Evolutionary conservation across 1,140 invertebrate species (phyloP), one percentile per base, ranked within the genome.

Genomic region (Bombus terrestris): DNA sequence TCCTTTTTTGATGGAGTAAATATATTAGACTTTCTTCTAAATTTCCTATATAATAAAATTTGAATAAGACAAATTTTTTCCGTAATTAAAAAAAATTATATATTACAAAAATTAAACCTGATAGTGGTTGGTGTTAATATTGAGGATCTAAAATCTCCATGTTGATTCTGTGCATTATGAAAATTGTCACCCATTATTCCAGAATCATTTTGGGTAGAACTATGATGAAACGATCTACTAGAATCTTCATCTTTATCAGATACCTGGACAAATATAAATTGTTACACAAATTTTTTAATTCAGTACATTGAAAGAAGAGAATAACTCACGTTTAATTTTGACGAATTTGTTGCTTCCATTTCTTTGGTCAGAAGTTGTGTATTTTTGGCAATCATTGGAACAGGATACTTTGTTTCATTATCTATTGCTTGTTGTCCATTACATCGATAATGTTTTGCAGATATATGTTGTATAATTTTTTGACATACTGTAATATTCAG

Each of bases 1-100:
- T 98, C 98, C 92, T 97, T 97, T 86, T 97, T 97, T 0, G 98
- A 98, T 68, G 98, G 98, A 53, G 98, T 98, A 92, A 99, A 99
- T 69, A 99, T 96, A 96, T 99, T 99, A 3, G 98, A 99, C 94
- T 98, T 97, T 94, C 99, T 96, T 85, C 98, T 95, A 89, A 98
- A 98, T 95, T 99, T 99, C 95, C 96, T 96, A 90, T 22, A 93
- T 84, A 88, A 86, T 87, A 79, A 85, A 79, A 62, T 35, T 68
- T 85, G 47, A 66, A 18, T 73, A 73, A 77, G 5, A 75, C 1
- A 0, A 41, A 13, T 12, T 22, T 32, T 35, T 28, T 68, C 28
- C 2, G 0, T 32, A 37, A 41, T 39, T 1, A 18, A 69, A 66
- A 66, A 37, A 41, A 28, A 75, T 43, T 0, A 83, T 28, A n/a